Conservation (phyloP, 2,113 vertebrate genomes). For the Poecilia latipinna region DNA sequence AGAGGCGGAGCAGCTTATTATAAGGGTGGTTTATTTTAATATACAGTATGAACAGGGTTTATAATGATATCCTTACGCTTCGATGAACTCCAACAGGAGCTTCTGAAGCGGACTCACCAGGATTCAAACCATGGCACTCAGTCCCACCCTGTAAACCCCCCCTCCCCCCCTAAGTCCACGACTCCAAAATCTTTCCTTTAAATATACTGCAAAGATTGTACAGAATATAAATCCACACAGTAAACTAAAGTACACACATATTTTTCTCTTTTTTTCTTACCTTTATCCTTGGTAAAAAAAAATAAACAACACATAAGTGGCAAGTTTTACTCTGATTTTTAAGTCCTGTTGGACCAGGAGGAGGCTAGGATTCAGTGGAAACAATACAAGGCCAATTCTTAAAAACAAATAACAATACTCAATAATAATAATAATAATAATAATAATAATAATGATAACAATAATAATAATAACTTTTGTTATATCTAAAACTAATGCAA, state of each 20-base stretch:
- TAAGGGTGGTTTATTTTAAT: conserved; percentile 75
- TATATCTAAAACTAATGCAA: conserved; percentile 55
- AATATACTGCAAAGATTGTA: conserved; percentile 74
- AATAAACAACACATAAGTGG: conserved; percentile 28
- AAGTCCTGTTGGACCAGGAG: conserved; percentile 26
- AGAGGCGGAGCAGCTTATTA: conserved; percentile 36
- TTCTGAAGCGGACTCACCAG: conserved; percentile 43
- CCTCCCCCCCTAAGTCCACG: background rate
- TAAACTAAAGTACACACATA: conserved; percentile 62
- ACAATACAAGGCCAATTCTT: conserved; percentile 49
- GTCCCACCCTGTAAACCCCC: background rate
- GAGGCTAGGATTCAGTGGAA: conserved; percentile 31
- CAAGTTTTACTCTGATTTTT: conserved; percentile 48
- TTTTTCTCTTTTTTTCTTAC: conserved; percentile 25
- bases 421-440: too few species aligned
- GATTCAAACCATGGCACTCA: conserved; percentile 38
- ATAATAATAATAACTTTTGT: conserved; percentile 27
- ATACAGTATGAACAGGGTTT: conserved; percentile 77
- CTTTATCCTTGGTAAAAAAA: conserved; percentile 48
- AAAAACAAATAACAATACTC: conserved; percentile 12
- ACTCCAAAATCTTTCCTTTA: conserved; percentile 56
- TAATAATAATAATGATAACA: background rate
- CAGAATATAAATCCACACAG: conserved; percentile 65
- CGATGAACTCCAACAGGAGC: conserved; percentile 16
- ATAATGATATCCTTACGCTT: conserved; percentile 58